Percentiles rank a stretch among this genome's conserved stretches.
Evolutionary conservation across 1,140 invertebrate genomes (phyloP).

Genomic region (Bombus difficillimus): DNA sequence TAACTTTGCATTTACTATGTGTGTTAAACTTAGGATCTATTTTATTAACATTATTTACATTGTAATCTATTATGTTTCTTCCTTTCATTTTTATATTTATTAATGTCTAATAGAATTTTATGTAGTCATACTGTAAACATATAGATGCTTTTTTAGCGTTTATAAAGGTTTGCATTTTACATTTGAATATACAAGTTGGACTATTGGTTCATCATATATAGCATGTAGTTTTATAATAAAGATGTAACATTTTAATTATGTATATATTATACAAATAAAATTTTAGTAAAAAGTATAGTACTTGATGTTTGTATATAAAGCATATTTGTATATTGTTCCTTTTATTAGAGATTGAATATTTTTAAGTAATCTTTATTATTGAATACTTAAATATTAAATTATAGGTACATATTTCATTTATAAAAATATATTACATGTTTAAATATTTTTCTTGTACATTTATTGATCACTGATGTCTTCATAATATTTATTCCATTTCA

Average conservation of each 20-base stretch:
- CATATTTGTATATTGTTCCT: background rate
- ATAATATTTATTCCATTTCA: constrained; percentile 79
- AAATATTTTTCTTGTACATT: background rate
- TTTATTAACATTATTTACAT: too few species aligned
- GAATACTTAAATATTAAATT: background rate
- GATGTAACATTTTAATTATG: background rate
- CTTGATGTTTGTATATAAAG: background rate
- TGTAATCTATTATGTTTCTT: background rate
- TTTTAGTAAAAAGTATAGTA: background rate
- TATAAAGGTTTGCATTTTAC: background rate
- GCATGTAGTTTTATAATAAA: background rate
- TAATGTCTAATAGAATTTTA: background rate
- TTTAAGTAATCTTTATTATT: background rate
- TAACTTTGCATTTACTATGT: background rate
- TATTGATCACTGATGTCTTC: constrained; percentile 9
- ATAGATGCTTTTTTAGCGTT: background rate
- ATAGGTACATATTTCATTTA: background rate
- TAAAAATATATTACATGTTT: background rate
- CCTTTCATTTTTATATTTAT: background rate
- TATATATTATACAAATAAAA: background rate
- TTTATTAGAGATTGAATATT: background rate
- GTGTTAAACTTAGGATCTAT: background rate
- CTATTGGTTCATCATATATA: background rate
- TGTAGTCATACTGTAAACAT: background rate
- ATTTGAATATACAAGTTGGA: background rate